phyloP scores from a whole-genome alignment of 2,113 vertebrate genomes.

The Sinocyclocheilus maitianheensis region DNA sequence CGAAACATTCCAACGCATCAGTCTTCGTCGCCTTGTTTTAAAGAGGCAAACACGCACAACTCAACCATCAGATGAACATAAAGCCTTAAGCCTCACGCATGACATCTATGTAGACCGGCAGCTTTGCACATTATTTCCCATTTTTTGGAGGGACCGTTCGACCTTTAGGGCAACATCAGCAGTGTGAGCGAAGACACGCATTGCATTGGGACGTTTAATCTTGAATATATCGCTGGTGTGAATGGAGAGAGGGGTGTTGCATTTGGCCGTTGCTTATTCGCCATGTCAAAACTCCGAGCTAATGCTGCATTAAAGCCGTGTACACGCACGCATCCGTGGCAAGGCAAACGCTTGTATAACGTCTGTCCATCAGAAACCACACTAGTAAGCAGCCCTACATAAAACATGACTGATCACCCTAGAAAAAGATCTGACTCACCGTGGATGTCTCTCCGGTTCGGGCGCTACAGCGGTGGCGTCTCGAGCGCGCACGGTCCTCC shows the following conservation, averaged over 20 bases:
- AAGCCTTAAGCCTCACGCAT: not conserved
- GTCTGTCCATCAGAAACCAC: slow-evolving; percentile 11
- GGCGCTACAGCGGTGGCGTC: slow-evolving; percentile 56
- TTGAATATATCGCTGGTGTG: not conserved
- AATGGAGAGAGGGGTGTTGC: not conserved
- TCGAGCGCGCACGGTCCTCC: not conserved
- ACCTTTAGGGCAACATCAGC: slow-evolving; percentile 24
- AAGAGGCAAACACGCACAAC: slow-evolving; percentile 26
- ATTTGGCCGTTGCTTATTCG: slow-evolving; percentile 4
- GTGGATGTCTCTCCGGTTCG: slow-evolving; percentile 64
- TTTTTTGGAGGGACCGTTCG: not conserved
- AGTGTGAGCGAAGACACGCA: not conserved
- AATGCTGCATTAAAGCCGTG: slow-evolving; percentile 41
- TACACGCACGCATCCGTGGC: slow-evolving; percentile 16
- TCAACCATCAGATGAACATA: not conserved
- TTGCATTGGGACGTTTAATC: not conserved
- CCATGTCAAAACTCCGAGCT: slow-evolving; percentile 26
- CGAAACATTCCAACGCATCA: slow-evolving; percentile 57
- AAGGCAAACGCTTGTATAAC: slow-evolving; percentile 22
- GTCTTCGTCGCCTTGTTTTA: slow-evolving; percentile 19
- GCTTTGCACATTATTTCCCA: not conserved
- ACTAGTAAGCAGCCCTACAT: slow-evolving; percentile 24
- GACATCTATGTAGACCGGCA: slow-evolving; percentile 21
- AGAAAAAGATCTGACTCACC: slow-evolving; percentile 69
- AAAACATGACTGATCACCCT: slow-evolving; percentile 53